Base-by-base conservation (phyloP, 2,113 vertebrate species). In the Dicrurus megarhynchus region DNA sequence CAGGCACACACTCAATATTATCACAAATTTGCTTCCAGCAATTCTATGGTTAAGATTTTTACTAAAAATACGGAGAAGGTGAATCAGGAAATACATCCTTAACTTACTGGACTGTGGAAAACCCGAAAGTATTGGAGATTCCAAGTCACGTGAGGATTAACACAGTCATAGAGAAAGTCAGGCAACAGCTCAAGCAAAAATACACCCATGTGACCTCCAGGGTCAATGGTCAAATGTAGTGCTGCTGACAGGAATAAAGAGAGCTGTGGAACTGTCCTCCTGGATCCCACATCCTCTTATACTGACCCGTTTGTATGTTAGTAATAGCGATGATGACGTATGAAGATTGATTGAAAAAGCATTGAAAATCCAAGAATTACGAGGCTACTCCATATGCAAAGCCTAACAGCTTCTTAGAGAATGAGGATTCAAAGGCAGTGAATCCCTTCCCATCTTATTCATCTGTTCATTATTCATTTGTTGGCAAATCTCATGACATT, bases 401-500 rank as follows among this genome's bases (percentile, higher is more conserved):
- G 23, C 46, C 37, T 76, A 17, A 59, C 6, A 7, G 52, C 56
- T 59, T 77, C 56, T 75, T 8, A 50, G 35, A 89, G 59, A 63
- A 42, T 3, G 15, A 41, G n/a, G 50, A 53, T 20, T 68, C 46
- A 49, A 28, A 84, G 44, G 33, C 64, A 90, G 18, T 6, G 24
- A 87, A 55, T 39, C 41, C 53, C 30, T 90, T 44, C 41, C 42
- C 64, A 7, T 55, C 79, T 64, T 39, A 52, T 76, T 87, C 16
- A 73, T 65, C 84, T 93, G 52, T 57, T 94, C 78, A 22, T 42
- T 74, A 63, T 56, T 77, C 86, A 59, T 30, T 52, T 68, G 63
- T 47, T 86, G 57, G 74, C 63, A 84, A 74, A 88, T 88, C 75
- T 71, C 4, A 3, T 89, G 89, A 84, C 76, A 87, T 87, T 88